Base-by-base conservation (phyloP, 1,140 invertebrate species). In the Penaeus indicus region DNA sequence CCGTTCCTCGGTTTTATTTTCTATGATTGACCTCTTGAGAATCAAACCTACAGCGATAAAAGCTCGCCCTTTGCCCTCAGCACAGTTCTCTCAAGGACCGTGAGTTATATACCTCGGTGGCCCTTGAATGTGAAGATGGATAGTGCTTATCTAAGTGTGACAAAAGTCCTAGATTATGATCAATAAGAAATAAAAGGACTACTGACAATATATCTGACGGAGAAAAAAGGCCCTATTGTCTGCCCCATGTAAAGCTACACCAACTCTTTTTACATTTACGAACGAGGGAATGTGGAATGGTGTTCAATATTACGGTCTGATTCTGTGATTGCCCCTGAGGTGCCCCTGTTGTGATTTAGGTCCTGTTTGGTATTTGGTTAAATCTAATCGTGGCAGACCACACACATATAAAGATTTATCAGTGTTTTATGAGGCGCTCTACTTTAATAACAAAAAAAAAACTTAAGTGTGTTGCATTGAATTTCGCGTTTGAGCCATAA, bases 151-250 rank as follows among this genome's bases (percentile, higher is more conserved):
- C 86, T 88, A 80, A 83, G 82, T 82, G 60, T 62, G 86, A 80
- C 79, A 72, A 82, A 80, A 79, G 86, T 82, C 82, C 72, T 75
- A 88, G 86, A 88, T 81, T 87, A 87, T 87, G 79, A 87, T 88
- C 86, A 88, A 88, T 83, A 83, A 63, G 80, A 67, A 88, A 88
- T 88, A 77, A 88, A 88, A 88, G 80, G 80, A 69, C 86, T 78
- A 82, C 86, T 77, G 80, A 83, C 86, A 88, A 82, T 88, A 88
- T 88, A 88, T 67, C 82, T 61, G 86, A 88, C 86, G 64, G 72
- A 54, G 79, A 64, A 47, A 67, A 82, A 88, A 81, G 86, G 64
- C 82, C 80, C 86, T 78, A 88, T 88, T 88, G 86, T 88, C 86
- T 82, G 86, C 86, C 80, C 77, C 64, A 60, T 75, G 79, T 82